Evolutionary conservation across 2,888 invertebrate genomes (phyloP), one percentile per base, ranked within the genome.

Genomic region (Parascotia fuliginaria): DNA sequence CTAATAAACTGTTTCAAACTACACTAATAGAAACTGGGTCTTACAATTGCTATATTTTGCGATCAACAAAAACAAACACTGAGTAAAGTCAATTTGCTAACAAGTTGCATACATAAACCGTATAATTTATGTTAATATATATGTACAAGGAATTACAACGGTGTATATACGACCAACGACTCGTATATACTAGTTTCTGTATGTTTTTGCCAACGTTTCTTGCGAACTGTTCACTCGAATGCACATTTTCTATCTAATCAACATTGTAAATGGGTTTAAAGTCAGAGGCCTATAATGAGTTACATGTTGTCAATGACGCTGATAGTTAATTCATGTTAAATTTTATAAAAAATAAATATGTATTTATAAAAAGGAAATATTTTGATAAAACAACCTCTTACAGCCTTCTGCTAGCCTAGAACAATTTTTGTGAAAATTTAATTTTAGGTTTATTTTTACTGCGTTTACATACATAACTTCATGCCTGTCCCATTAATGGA

Each of bases 171-270:
- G 64, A 56, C 37, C 63, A 60, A 39, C 47, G 64, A 66, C 57
- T 56, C 52, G 51, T 15, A 44, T 14, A 46, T 36, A 41, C 36
- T 22, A 49, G 53, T 60, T 57, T 55, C 50, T 51, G 46, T 44
- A 40, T 39, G 41, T 52, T 58, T 57, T 55, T 49, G 62, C 42
- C 32, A 49, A 27, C n/a, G 45, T 60, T 59, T 53, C 55, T 60
- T 58, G 55, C 46, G 13, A 38, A 28, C 36, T 60, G 61, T 46
- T 56, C 73, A 64, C 51, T 68, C 56, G 47, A 53, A 43, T 60
- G 58, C 62, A 60, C 57, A 65, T 65, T 79, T 81, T 82, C 77
- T 81, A 77, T 59, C 70, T 70, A 70, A 81, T 81, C 71, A 69
- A 42, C 54, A 75, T 75, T 77, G 66, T 66, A 73, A 81, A 81